Evolutionary conservation across 1,140 invertebrate species (phyloP), one percentile per base, ranked within the genome.

Genomic region (Aphelenchoides besseyi): DNA sequence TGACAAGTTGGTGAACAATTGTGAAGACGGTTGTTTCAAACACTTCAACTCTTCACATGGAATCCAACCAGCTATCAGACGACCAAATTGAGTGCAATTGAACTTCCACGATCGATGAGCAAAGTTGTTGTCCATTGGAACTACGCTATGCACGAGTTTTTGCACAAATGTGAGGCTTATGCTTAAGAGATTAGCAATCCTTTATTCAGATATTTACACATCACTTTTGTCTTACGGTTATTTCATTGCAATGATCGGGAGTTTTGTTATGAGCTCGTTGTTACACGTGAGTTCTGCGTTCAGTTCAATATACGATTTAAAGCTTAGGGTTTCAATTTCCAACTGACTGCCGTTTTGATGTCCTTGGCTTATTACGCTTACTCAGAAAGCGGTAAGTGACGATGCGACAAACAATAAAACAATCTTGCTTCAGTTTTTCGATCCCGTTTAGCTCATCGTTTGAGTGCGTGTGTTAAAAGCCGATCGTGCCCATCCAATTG

Each of bases 71-170:
- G n/a, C 0, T 26, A n/a, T 5, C 29, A 57, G 29, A 74, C 53
- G 3, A 75, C 72, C 0, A 18, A 54, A 53, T 67, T 71, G 69
- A 64, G 41, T 8, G 8, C 53, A 18, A 59, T 75, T 55, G 74
- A 76, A 69, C 74, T 72, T 41, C 74, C 74, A 26, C 28, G 29
- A 30, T 76, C 74, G 26, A 71, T 76, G 71, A 36, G 54, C 2
- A 52, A 76, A 28, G 74, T 76, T 3, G 75, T 70, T 28, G 62
- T 76, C 23, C 23, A 66, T 69, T 76, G 74, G 74, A 76, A 76
- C 30, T 35, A 62, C 5, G 54, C 75, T 28, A 76, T 76, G 74
- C 75, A 78, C 52, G 32, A 36, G 26, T 76, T 76, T 69, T 33
- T 76, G n/a, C 75, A 77, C 36, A 73, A 67, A 61, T 78, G 74